These are phyloP conservation scores for Gallinago nigripennis DNA, from an alignment of 2,797 vertebrate genomes.

Conservation along the genomic window DNA sequence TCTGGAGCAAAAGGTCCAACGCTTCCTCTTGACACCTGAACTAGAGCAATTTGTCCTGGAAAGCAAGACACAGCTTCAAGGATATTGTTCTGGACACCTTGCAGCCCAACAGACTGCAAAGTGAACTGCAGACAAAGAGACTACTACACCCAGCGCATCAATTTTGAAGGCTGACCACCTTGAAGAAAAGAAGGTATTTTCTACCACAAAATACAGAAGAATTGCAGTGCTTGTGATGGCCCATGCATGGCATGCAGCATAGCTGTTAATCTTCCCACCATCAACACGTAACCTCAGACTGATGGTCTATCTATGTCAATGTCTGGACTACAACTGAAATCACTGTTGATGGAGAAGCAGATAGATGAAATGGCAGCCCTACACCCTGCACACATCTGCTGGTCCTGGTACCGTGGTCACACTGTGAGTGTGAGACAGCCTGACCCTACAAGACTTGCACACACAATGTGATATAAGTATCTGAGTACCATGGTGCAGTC, in stretches of 20 bases:
- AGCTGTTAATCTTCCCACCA: neutral
- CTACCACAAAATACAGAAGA: neutral
- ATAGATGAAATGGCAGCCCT: neutral
- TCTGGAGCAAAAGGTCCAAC: neutral
- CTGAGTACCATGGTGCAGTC: neutral
- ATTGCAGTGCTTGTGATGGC: neutral
- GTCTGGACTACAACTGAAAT: neutral
- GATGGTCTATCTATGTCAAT: neutral
- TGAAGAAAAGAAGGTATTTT: neutral
- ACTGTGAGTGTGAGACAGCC: neutral
- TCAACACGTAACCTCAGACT: neutral
- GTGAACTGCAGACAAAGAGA: neutral
- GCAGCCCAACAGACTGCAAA: neutral
- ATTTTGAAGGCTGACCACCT: neutral
- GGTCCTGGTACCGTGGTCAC: neutral
- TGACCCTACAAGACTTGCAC: neutral
- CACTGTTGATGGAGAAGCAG: neutral
- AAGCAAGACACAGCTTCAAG: neutral
- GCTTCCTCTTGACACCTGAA: neutral
- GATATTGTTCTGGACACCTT: neutral
- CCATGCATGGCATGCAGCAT: neutral
- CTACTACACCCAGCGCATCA: neutral
- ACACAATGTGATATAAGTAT: accelerated
- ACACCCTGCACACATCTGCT: neutral
- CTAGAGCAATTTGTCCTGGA: neutral